Percentiles rank a stretch among this genome's conserved stretches.
phyloP scores from a whole-genome alignment of 2,888 invertebrate species.

The Tyria jacobaeae region DNA sequence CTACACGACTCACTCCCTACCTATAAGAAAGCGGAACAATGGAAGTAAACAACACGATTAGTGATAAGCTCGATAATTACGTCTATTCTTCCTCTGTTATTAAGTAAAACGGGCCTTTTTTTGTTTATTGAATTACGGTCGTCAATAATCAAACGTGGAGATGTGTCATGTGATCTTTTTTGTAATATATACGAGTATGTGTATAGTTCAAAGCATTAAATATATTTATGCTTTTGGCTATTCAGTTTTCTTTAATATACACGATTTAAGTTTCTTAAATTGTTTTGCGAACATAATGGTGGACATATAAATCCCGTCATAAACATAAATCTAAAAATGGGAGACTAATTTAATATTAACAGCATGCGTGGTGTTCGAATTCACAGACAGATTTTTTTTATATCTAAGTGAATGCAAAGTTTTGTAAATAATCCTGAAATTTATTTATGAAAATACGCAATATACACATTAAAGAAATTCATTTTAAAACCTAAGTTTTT shows the following conservation, averaged over 20 bases:
- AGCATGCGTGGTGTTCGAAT: too few species aligned
- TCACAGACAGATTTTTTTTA: too few species aligned
- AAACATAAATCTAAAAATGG: too few species aligned
- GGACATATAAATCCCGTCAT: too few species aligned
- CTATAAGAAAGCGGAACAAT: slow-evolving; percentile 69
- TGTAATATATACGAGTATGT: background rate
- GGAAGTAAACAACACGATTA: slow-evolving; percentile 64
- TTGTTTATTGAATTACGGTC: slow-evolving; percentile 39
- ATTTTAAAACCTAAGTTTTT: too few species aligned
- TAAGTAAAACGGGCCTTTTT: slow-evolving; percentile 56
- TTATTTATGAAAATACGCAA: too few species aligned
- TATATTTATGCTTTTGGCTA: background rate
- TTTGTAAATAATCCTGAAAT: too few species aligned
- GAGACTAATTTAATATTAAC: too few species aligned
- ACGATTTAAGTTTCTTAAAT: too few species aligned
- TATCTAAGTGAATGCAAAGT: too few species aligned
- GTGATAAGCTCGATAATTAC: slow-evolving; percentile 60
- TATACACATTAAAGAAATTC: too few species aligned
- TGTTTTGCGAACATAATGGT: too few species aligned
- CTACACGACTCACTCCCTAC: slow-evolving; percentile 28
- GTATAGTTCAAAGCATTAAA: background rate
- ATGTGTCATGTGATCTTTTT: background rate
- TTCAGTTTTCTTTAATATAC: background rate
- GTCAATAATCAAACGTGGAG: background rate
- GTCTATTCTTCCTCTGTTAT: slow-evolving; percentile 47